Evolutionary conservation across 2,888 invertebrate genomes (phyloP).

Genomic region (Drosophila anceps): DNA sequence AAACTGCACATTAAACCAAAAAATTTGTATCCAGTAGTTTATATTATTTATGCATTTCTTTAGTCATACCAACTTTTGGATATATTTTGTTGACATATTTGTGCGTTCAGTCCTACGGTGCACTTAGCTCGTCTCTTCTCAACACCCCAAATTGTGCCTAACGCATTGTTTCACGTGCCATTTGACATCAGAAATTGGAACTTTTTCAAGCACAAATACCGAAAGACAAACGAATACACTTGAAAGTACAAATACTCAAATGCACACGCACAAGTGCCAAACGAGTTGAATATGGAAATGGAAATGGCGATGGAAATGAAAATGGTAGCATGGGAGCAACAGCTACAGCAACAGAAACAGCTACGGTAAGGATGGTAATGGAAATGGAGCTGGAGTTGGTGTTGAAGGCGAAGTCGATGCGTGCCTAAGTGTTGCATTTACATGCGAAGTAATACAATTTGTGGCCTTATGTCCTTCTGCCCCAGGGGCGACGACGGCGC

Average conservation of each 20-base stretch:
- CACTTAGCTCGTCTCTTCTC: slow-evolving; percentile 1
- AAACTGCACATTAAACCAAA: too few relatives aligned
- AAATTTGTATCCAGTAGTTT: not conserved
- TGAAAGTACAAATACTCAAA: slow-evolving; percentile 54
- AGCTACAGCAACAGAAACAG: not conserved
- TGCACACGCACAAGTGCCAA: slow-evolving; percentile 27
- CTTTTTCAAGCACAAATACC: slow-evolving; percentile 68
- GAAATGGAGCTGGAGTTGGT: slow-evolving; percentile 31
- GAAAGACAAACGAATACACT: slow-evolving; percentile 68
- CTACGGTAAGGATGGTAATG: slow-evolving; percentile 1
- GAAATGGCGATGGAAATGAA: slow-evolving; percentile 22
- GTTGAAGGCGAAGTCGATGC: slow-evolving; percentile 51
- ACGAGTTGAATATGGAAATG: slow-evolving; percentile 36
- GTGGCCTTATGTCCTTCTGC: slow-evolving; percentile 28
- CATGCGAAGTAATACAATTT: slow-evolving; percentile 75
- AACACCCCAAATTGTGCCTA: slow-evolving; percentile 36
- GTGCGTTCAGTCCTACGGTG: slow-evolving; percentile 31
- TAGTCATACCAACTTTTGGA: not conserved
- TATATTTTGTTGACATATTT: not conserved
- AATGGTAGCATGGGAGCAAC: slow-evolving; percentile 9
- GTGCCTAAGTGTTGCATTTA: slow-evolving; percentile 81
- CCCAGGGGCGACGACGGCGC: slow-evolving; percentile 47
- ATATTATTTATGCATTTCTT: not conserved
- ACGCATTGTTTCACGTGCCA: slow-evolving; percentile 74
- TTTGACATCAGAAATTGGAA: slow-evolving; percentile 74